These are phyloP conservation scores for Schrankia costaestrigalis DNA, from an alignment of 2,888 invertebrate species.

Conservation along the genomic window DNA sequence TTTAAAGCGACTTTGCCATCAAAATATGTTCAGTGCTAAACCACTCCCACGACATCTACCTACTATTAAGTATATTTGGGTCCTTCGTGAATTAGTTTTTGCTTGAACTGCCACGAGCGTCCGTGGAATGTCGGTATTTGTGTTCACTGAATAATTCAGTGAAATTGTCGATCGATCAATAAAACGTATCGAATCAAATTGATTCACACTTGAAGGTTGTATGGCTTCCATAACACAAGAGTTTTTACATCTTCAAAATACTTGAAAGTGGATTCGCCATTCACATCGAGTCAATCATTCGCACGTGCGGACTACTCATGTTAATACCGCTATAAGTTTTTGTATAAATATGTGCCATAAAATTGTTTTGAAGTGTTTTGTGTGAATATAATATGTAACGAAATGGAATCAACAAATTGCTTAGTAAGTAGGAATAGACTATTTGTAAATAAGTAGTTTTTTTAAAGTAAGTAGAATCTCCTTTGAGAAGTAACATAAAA, in stretches of 20 bases:
- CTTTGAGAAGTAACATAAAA: constrained; percentile 32
- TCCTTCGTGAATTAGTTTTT: constrained; percentile 59
- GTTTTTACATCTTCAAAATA: constrained; percentile 73
- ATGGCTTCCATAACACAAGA: constrained; percentile 62
- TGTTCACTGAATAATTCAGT: constrained; percentile 77
- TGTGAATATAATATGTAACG: too few species aligned
- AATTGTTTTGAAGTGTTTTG: too few species aligned
- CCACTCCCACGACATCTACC: constrained; percentile 67
- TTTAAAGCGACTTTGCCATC: constrained; percentile 55
- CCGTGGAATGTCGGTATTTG: constrained; percentile 69
- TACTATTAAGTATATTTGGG: constrained; percentile 59
- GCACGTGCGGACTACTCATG: constrained; percentile 62
- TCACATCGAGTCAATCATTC: constrained; percentile 63
- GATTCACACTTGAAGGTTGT: constrained; percentile 76
- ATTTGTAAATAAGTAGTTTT: too few species aligned
- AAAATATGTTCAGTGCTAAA: constrained; percentile 53
- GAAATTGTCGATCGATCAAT: constrained; percentile 78
- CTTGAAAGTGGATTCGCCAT: constrained; percentile 70
- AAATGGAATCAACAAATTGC: too few species aligned
- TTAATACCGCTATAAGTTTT: constrained; percentile 52
- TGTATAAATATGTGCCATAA: too few species aligned
- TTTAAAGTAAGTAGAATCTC: constrained; percentile 39
- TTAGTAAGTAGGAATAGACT: constrained; percentile 54
- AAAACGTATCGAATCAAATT: constrained; percentile 76
- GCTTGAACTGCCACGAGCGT: constrained; percentile 59